Evolutionary conservation across 2,797 vertebrate genomes (phyloP).

Genomic region (Acanthurus lineatus): DNA sequence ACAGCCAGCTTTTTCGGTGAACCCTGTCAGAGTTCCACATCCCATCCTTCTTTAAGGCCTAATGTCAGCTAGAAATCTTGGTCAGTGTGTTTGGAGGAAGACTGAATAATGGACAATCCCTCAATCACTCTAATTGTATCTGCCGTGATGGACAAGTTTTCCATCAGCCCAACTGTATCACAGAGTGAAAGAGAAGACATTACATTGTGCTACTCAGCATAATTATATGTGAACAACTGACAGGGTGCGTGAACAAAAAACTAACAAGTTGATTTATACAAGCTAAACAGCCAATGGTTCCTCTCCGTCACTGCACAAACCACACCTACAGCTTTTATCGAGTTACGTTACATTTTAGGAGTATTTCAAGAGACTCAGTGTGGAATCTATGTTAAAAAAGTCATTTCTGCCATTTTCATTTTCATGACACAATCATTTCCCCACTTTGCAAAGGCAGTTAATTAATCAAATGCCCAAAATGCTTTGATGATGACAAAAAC

Average conservation of each 20-base stretch:
- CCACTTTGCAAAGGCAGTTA: background rate
- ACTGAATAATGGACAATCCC: background rate
- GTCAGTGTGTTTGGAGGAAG: background rate
- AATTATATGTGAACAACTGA: constrained; percentile 31
- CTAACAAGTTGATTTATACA: constrained; percentile 9
- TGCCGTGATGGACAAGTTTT: constrained; percentile 43
- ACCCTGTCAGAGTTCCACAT: background rate
- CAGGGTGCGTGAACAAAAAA: background rate
- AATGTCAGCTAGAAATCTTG: constrained; percentile 6
- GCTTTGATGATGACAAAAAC: too few relatives aligned
- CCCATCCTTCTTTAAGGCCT: background rate
- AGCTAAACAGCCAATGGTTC: background rate
- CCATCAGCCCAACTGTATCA: constrained; percentile 40
- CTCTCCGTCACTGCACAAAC: background rate
- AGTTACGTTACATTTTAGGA: background rate
- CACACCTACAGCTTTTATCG: background rate
- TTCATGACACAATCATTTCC: background rate
- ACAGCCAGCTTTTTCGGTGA: background rate
- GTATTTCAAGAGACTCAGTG: background rate
- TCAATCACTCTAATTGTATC: constrained; percentile 56
- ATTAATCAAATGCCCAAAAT: background rate
- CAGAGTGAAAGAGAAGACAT: constrained; percentile 33
- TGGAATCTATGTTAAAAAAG: background rate
- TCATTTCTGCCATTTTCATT: background rate
- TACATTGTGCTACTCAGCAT: constrained; percentile 21